Conservation (phyloP, 2,797 vertebrate genomes). For the Mallotus villosus region DNA sequence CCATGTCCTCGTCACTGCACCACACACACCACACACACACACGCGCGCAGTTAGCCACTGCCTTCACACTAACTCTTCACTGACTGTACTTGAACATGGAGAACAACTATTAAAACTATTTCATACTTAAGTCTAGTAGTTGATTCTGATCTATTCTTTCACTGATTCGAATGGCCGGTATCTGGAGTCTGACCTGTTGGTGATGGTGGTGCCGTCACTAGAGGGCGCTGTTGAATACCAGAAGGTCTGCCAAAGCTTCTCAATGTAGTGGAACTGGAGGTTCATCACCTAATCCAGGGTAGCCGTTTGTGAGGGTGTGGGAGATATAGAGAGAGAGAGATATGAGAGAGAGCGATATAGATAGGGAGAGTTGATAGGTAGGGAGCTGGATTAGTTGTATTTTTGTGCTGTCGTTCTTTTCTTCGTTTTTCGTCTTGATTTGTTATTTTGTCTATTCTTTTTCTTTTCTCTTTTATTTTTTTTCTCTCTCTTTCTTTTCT, state of each 20-base stretch:
- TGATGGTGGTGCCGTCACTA: conserved; percentile 77
- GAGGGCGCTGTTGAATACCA: conserved; percentile 90
- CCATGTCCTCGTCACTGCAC: conserved; percentile 84
- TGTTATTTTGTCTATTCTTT: too few relatives aligned
- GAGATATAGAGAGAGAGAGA: background rate
- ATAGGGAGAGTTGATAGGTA: background rate
- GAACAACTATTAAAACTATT: background rate
- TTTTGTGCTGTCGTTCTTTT: too few relatives aligned
- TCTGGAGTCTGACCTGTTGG: conserved; percentile 77
- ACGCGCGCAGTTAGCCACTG: background rate
- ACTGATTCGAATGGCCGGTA: too few relatives aligned
- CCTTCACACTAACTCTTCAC: background rate
- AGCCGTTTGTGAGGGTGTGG: conserved; percentile 13
- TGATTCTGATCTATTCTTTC: background rate
- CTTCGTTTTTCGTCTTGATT: too few relatives aligned
- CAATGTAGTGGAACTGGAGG: conserved; percentile 95
- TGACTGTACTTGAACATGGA: too few relatives aligned
- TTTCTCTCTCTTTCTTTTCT: too few relatives aligned
- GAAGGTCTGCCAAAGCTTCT: conserved; percentile 97
- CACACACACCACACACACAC: background rate
- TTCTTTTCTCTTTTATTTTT: too few relatives aligned
- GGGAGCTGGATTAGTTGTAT: too few relatives aligned
- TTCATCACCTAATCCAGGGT: conserved; percentile 87
- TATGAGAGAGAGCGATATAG: background rate
- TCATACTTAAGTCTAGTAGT: background rate